Evolutionary conservation across 2,888 invertebrate species (phyloP), one percentile per base, ranked within the genome.

Genomic region (Melolontha melolontha): DNA sequence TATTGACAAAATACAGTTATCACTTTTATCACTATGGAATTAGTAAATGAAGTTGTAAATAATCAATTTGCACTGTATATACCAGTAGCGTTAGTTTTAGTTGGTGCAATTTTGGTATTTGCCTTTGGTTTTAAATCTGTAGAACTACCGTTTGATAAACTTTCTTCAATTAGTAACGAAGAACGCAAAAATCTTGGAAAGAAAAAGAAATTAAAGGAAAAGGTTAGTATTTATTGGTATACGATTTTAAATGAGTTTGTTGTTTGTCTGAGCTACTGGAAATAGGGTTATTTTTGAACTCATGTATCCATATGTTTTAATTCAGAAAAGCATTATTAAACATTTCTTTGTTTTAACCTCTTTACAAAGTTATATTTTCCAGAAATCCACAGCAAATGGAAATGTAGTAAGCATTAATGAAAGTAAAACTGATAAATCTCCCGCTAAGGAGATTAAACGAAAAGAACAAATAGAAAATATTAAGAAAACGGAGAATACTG

Each of bases 71-170:
- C 86, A 73, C 84, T 87, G 76, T 86, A 86, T 73, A 85, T 85
- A 76, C 87, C 87, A 70, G 87, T 87, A 75, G 88, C 87, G 71
- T 84, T 87, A 75, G 87, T 92, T 79, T 42, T 73, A 22, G 82
- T 92, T 75, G 90, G 89, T 81, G 91, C 91, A 74, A 85, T 91
- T 74, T 84, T 93, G 75, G 91, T 93, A 77, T 93, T 91, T 85
- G 88, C 89, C 73, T 92, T 92, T 83, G 92, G 92, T 72, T 92
- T 93, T 84, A 91, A 91, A 85, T 89, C 91, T 71, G 90, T 91
- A 74, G 91, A 91, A 84, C 94, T 94, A 79, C 91, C 92, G 79
- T 92, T 92, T 82, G 91, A 91, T 79, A 91, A 91, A 83, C 85
- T 91, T 71, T 87, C 89, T 47, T 82, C 87, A 74, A 78, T 87